Conservation (phyloP, 30 jellyfish, hydroid and myxozoan species). For the Cassiopea andromeda region DNA sequence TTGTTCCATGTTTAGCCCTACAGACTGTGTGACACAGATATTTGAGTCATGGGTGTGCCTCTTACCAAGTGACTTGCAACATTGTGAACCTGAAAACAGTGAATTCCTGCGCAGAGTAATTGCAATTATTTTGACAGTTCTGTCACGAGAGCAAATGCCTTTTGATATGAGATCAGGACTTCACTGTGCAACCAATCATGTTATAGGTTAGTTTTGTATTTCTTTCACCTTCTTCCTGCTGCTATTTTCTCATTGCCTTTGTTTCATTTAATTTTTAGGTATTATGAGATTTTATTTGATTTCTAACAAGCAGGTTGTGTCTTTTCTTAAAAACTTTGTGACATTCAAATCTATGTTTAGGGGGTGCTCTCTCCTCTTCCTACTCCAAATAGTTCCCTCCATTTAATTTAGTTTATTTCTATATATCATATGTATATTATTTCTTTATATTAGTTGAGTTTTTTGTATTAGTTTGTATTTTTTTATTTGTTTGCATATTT, state of each 20-base stretch:
- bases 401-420: too few species aligned
- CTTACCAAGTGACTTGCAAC: conserved; percentile 39
- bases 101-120: conserved; percentile 7
- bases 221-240: neutral
- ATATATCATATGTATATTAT: too few species aligned
- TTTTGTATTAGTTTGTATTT: too few species aligned
- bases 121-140: neutral
- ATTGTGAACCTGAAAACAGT: neutral
- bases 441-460: too few species aligned
- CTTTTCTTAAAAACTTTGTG: too few species aligned
- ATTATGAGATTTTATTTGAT: too few species aligned
- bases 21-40: neutral
- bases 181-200: neutral
- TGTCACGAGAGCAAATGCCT: conserved; percentile 5
- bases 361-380: too few species aligned
- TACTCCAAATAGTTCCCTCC: too few species aligned
- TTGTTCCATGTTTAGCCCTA: neutral
- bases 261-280: neutral
- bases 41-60: conserved; percentile 17
- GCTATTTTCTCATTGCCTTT: neutral
- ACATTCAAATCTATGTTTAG: too few species aligned
- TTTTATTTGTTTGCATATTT: too few species aligned
- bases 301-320: too few species aligned
- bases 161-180: neutral
- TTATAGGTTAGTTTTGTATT: conserved; percentile 6